Evolutionary conservation across 2,888 invertebrate genomes (phyloP).

Genomic region (Salticus scenicus): DNA sequence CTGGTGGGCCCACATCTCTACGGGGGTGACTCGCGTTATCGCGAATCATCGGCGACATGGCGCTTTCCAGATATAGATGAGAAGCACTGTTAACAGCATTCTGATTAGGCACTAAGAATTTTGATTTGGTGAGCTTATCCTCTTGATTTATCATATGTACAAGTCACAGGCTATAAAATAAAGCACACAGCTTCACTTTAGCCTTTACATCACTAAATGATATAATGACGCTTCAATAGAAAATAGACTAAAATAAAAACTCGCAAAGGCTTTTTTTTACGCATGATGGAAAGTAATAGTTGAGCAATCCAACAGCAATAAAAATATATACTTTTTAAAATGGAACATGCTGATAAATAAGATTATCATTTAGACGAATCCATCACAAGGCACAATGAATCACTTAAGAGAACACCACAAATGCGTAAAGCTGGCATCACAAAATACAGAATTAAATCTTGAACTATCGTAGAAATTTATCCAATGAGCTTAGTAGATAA

Average conservation of each 20-base stretch:
- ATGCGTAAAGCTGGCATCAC: too few relatives aligned
- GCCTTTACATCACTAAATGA: constrained; percentile 54
- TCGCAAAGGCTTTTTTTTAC: constrained; percentile 65
- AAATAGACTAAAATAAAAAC: constrained; percentile 53
- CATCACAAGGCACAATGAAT: constrained; percentile 41
- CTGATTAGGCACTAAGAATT: constrained; percentile 42
- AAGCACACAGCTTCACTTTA: constrained; percentile 31
- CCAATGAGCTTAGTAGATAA: too few relatives aligned
- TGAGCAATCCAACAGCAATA: constrained; percentile 20
- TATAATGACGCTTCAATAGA: constrained; percentile 28
- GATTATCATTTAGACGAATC: constrained; percentile 20
- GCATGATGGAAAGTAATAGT: constrained; percentile 47
- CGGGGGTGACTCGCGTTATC: constrained; percentile 62
- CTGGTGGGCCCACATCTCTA: constrained; percentile 66
- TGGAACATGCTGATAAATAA: constrained; percentile 31
- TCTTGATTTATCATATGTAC: constrained; percentile 68
- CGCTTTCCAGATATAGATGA: constrained; percentile 19
- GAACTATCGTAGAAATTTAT: neutral
- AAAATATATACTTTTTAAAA: constrained; percentile 11
- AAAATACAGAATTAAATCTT: too few relatives aligned
- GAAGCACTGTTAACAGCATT: constrained; percentile 36
- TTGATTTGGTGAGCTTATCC: constrained; percentile 52
- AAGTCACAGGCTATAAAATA: constrained; percentile 15
- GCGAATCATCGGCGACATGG: constrained; percentile 65
- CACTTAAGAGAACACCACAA: neutral